phyloP scores from a whole-genome alignment of 2,888 invertebrate species.

The Acleris holmiana region DNA sequence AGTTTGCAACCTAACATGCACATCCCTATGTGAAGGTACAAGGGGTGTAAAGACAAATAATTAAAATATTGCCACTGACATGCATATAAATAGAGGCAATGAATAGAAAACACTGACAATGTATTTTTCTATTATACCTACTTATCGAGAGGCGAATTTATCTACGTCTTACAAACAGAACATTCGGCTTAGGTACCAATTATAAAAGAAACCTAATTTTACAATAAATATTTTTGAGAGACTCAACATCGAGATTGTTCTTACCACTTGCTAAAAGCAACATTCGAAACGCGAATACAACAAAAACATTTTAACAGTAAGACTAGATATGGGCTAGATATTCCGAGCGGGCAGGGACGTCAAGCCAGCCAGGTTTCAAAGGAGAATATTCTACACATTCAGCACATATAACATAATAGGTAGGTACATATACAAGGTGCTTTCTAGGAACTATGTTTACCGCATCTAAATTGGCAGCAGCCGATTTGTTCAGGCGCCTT shows the following conservation, averaged over 20 bases:
- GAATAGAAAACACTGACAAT: neutral
- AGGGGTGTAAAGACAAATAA: neutral
- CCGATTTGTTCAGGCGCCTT: slow-evolving; percentile 75
- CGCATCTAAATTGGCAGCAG: slow-evolving; percentile 74
- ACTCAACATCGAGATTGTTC: neutral
- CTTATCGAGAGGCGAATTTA: neutral
- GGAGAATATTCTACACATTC: slow-evolving; percentile 37
- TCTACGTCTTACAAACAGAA: neutral
- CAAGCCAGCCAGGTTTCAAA: slow-evolving; percentile 13
- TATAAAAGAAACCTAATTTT: neutral
- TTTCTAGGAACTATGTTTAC: slow-evolving; percentile 63
- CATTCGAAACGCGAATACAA: slow-evolving; percentile 20
- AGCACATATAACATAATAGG: slow-evolving; percentile 55
- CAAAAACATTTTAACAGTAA: slow-evolving; percentile 23
- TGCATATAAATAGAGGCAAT: slow-evolving; percentile 3
- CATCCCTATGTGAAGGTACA: neutral
- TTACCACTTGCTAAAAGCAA: slow-evolving; percentile 19
- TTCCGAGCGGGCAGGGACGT: slow-evolving; percentile 21
- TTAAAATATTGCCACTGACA: slow-evolving; percentile 1
- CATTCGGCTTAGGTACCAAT: too few relatives aligned
- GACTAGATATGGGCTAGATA: neutral
- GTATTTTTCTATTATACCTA: too few relatives aligned
- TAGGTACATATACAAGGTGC: slow-evolving; percentile 60
- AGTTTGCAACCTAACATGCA: slow-evolving; percentile 8
- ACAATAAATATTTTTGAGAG: neutral